Evolutionary conservation across 2,113 vertebrate genomes (phyloP).

Genomic region (Trinectes maculatus): DNA sequence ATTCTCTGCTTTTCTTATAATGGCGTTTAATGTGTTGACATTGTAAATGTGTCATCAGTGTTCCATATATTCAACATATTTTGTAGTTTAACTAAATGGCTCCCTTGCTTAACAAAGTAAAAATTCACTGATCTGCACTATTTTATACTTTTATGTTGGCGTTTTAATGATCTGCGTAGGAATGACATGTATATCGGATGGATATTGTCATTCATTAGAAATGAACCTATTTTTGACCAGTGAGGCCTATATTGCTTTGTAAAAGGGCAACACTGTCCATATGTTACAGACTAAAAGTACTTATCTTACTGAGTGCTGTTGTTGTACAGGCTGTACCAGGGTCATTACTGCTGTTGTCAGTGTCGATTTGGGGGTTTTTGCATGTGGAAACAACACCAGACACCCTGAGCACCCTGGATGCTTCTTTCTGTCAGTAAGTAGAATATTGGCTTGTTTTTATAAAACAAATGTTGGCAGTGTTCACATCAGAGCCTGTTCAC

Average conservation of each 20-base stretch:
- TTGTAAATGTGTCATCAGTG: no score
- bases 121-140: no score
- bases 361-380: conserved; percentile 29
- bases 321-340: conserved; percentile 41
- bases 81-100: no score
- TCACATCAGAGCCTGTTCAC: background rate
- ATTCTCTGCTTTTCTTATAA: no score
- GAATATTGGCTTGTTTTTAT: background rate
- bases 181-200: no score
- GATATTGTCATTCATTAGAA: background rate
- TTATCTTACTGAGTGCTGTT: conserved; percentile 1
- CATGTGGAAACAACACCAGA: conserved; percentile 20
- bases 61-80: no score
- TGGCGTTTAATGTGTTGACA: no score
- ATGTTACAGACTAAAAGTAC: background rate
- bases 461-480: background rate
- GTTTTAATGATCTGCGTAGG: no score
- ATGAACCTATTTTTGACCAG: background rate
- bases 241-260: background rate
- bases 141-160: no score
- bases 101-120: no score
- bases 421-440: conserved; percentile 68
- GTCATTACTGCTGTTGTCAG: conserved; percentile 27
- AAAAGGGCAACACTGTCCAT: background rate
- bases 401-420: conserved; percentile 33